Evolutionary conservation across 1,140 invertebrate genomes (phyloP), one percentile per base, ranked within the genome.

Genomic region (Aphelenchoides besseyi): DNA sequence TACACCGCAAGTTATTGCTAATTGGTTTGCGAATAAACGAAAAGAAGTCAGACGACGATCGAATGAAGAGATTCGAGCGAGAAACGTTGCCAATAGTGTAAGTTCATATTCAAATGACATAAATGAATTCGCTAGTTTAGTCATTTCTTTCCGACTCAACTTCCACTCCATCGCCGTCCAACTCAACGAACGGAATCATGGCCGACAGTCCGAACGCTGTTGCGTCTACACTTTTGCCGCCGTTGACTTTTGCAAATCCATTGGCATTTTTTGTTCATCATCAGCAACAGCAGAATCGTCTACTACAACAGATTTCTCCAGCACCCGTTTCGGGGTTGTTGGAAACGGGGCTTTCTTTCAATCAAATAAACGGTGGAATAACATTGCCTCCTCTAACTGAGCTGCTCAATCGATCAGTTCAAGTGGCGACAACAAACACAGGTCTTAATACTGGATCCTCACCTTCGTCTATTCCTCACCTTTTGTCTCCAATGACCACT

Each of bases 1-100:
- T 1, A 80, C 81, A 0, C 80, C 82, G 0, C 82, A 83, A 64
- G 82, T 83, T 3, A 76, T 83, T 12, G 74, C 82, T 35, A 83
- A 83, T 66, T 83, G 82, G 82, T 82, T 83, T 68, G 82, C 82
- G 23, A 83, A 83, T 68, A 84, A 82, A 54, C 68, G 82, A n/a
- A 83, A 83, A 61, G 82, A 83, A 57, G 68, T 82, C 64, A 71
- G 82, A 30, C 36, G 81, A 37, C 41, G 68, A 18, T 76, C 77
- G 1, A 71, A 71, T 37, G 76, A 74, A 57, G 67, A 70, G 48
- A 73, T 59, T 32, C 30, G 63, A 32, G 12, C 30, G n/a, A 33
- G 48, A 53, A 33, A 66, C 30, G n/a, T 30, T 28, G 16, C 52
- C 54, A 73, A 35, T 33, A n/a, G 30, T 30, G 68, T 70, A 28